Evolutionary conservation across 2,113 vertebrate species (phyloP).

Genomic region (Cebidichthys violaceus): DNA sequence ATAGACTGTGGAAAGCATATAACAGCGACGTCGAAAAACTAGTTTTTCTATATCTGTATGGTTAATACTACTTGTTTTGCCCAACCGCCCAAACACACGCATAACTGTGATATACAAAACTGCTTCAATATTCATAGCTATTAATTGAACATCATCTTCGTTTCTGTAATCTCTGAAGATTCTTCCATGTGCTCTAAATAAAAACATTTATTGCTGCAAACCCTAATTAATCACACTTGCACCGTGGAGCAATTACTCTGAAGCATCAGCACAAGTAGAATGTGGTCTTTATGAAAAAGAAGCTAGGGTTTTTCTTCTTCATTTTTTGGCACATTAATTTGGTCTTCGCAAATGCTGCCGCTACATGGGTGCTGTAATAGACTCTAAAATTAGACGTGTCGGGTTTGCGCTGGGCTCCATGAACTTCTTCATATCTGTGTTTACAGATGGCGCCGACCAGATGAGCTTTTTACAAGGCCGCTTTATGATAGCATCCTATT

Average conservation of each 20-base stretch:
- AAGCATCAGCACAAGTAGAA: conserved; percentile 15
- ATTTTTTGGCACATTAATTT: conserved; percentile 20
- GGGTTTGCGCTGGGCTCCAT: conserved; percentile 28
- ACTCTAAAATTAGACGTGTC: conserved; percentile 51
- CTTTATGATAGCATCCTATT: conserved; percentile 69
- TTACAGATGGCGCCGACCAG: conserved; percentile 75
- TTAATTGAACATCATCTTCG: conserved; percentile 13
- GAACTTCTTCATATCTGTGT: conserved; percentile 62
- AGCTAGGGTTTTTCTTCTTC: too few relatives aligned
- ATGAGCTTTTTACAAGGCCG: conserved; percentile 77
- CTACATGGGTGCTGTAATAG: conserved; percentile 4
- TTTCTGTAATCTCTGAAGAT: conserved; percentile 25
- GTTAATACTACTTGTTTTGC: neutral
- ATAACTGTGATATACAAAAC: neutral
- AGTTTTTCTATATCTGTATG: neutral
- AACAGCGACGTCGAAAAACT: neutral
- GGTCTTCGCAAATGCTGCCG: conserved; percentile 22
- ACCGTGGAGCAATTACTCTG: conserved; percentile 26
- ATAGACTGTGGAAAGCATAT: conserved; percentile 4
- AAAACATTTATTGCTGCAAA: conserved; percentile 32
- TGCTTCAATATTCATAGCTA: conserved; percentile 30
- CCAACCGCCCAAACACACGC: neutral
- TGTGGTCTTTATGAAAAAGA: conserved; percentile 21
- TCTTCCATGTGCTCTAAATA: conserved; percentile 28
- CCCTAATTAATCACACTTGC: conserved; percentile 40